Percentiles rank a stretch among this genome's conserved stretches.
Conservation (phyloP, 2,113 vertebrate genomes). For the Columba janthina region DNA sequence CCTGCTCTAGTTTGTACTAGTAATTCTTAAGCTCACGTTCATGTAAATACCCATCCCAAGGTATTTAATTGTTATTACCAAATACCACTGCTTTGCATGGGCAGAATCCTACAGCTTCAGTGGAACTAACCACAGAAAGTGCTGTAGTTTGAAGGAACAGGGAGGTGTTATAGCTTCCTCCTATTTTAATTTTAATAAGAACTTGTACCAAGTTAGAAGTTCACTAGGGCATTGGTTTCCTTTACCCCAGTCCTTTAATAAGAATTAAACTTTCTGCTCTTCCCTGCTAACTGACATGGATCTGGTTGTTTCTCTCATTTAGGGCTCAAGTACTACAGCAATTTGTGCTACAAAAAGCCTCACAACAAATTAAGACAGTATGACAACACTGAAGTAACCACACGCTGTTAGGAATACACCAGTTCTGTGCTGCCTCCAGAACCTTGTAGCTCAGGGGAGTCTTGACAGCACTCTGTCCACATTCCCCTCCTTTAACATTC, state of each 20-base stretch:
- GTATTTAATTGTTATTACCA: neutral
- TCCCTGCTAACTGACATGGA: neutral
- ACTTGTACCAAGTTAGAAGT: neutral
- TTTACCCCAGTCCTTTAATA: neutral
- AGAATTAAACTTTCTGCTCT: neutral
- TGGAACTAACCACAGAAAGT: neutral
- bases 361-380: neutral
- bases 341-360: neutral
- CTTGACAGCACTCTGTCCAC: neutral
- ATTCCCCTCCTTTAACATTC: neutral
- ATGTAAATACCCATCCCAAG: neutral
- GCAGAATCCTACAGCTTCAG: neutral
- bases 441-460: neutral
- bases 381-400: neutral
- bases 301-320: neutral
- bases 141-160: neutral
- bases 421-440: neutral
- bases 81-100: neutral
- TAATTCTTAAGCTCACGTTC: neutral
- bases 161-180: neutral
- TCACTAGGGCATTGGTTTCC: neutral
- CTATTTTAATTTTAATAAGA: neutral
- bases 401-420: neutral
- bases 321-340: neutral
- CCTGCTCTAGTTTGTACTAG: neutral